Evolutionary conservation across 1,140 invertebrate genomes (phyloP).

Genomic region (Pseudomyrmex dendroicus): DNA sequence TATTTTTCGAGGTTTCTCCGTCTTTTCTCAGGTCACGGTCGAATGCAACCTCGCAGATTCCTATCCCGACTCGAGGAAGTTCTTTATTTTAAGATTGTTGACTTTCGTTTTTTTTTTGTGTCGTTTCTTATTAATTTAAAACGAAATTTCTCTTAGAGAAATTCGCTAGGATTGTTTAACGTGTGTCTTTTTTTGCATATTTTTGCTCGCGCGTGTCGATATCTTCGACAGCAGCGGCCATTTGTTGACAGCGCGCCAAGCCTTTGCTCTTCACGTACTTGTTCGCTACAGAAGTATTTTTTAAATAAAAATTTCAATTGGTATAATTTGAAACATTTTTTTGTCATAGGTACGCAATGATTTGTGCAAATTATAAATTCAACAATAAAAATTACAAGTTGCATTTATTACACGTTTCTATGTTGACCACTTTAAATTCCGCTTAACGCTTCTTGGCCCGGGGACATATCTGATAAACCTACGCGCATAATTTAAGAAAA

Average conservation of each 20-base stretch:
- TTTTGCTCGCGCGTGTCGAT: too few species aligned
- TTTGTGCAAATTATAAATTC: not conserved
- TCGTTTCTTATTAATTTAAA: not conserved
- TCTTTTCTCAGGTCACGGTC: conserved; percentile 67
- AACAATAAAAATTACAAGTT: conserved; percentile 35
- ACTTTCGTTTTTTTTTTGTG: not conserved
- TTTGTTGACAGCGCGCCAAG: too few species aligned
- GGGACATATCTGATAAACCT: conserved; percentile 47
- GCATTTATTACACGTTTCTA: conserved; percentile 53
- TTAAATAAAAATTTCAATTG: too few species aligned
- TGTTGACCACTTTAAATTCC: conserved; percentile 50
- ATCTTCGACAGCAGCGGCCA: too few species aligned
- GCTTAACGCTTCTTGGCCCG: conserved; percentile 46
- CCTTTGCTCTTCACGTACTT: not conserved
- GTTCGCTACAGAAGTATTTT: not conserved
- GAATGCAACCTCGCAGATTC: conserved; percentile 47
- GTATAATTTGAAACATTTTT: too few species aligned
- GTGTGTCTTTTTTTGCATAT: too few species aligned
- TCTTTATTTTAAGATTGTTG: conserved; percentile 7
- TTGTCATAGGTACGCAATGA: too few species aligned
- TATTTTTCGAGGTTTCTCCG: conserved; percentile 69
- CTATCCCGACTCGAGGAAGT: not conserved
- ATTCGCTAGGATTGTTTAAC: too few species aligned
- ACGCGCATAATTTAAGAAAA: conserved; percentile 36
- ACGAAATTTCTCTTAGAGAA: too few species aligned